Percentiles rank a stretch among this genome's conserved stretches.
Conservation (phyloP, 1,140 invertebrate species). For the Drosophila pachea region DNA sequence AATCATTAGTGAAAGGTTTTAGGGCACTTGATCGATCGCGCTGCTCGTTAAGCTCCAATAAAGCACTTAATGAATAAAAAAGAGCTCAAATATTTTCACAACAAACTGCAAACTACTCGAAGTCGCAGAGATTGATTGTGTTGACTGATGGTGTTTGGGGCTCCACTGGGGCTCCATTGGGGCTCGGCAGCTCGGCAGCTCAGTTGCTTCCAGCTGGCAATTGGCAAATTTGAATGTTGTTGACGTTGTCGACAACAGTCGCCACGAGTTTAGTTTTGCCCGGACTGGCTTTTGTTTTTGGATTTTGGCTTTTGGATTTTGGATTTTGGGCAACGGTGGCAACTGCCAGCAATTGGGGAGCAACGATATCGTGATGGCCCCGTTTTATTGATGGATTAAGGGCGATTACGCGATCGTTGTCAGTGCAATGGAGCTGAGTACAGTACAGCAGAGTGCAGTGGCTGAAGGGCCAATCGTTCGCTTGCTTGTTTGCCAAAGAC, state of each 20-base stretch:
- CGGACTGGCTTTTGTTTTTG: constrained; percentile 21
- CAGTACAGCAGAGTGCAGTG: constrained; percentile 24
- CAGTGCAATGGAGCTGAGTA: constrained; percentile 40
- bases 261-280: constrained; percentile 22
- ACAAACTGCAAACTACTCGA: constrained; percentile 35
- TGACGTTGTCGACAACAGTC: constrained; percentile 52
- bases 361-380: constrained; percentile 75
- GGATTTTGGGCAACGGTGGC: constrained; percentile 58
- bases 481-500: constrained; percentile 63
- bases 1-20: constrained; percentile 77
- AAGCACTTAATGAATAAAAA: constrained; percentile 68
- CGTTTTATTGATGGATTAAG: constrained; percentile 79
- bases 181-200: not conserved
- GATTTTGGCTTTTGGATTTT: constrained; percentile 4
- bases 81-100: constrained; percentile 73
- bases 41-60: constrained; percentile 67
- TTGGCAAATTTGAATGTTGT: constrained; percentile 70
- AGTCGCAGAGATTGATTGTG: constrained; percentile 65
- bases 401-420: constrained; percentile 78
- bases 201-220: constrained; percentile 42
- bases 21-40: constrained; percentile 73
- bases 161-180: constrained; percentile 16
- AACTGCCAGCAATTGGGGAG: constrained; percentile 47
- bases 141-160: constrained; percentile 69
- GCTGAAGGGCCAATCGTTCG: constrained; percentile 58